Conservation (phyloP, 2,888 invertebrate species). For the Caradrina clavipalpis region DNA sequence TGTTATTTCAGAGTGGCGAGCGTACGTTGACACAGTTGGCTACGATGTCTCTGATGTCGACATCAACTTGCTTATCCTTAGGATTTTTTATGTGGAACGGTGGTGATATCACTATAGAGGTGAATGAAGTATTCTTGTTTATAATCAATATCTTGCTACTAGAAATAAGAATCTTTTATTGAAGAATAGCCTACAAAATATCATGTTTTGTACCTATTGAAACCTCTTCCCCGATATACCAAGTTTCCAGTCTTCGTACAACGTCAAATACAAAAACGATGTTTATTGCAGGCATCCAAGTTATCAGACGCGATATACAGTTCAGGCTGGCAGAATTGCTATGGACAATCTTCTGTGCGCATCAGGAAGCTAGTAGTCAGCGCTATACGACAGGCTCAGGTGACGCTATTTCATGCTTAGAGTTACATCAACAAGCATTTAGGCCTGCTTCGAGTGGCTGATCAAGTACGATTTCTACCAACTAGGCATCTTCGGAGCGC, state of each 20-base stretch:
- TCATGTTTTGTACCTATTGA: too few relatives aligned
- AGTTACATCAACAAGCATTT: background rate
- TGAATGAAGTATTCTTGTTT: background rate
- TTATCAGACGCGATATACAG: constrained; percentile 42
- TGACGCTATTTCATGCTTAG: background rate
- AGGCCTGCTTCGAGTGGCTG: background rate
- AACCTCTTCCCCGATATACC: too few relatives aligned
- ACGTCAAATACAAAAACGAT: background rate
- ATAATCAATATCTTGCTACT: too few relatives aligned
- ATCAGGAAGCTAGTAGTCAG: constrained; percentile 49
- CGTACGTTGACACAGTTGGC: background rate
- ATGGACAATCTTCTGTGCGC: constrained; percentile 34
- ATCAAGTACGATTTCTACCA: too few relatives aligned
- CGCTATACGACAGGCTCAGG: constrained; percentile 49
- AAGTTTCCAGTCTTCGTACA: too few relatives aligned
- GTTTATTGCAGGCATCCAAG: constrained; percentile 34
- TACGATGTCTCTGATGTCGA: background rate
- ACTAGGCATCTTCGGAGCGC: too few relatives aligned
- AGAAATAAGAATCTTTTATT: too few relatives aligned
- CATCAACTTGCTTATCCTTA: background rate
- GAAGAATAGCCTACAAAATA: too few relatives aligned
- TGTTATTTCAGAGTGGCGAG: constrained; percentile 18
- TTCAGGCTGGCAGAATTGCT: constrained; percentile 65
- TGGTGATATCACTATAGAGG: constrained; percentile 43
- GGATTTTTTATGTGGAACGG: constrained; percentile 46